phyloP scores from a whole-genome alignment of 2,113 vertebrate species.

The Rattus rattus region DNA sequence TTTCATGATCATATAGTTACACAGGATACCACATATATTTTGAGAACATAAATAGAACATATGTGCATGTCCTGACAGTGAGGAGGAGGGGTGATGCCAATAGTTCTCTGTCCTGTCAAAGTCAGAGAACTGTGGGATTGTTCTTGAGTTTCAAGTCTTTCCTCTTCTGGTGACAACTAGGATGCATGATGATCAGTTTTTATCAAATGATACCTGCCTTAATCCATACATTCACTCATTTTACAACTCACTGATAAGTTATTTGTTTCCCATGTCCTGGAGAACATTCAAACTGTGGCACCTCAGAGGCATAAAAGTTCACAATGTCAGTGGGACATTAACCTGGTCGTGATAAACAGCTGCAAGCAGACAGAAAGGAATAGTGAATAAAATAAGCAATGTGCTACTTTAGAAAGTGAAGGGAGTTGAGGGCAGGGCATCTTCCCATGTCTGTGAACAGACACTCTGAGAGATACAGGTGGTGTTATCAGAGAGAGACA shows the following conservation, averaged over 20 bases:
- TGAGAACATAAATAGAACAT: too few relatives aligned
- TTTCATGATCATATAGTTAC: not conserved
- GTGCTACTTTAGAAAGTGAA: not conserved
- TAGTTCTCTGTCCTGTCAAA: not conserved
- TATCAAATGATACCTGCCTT: not conserved
- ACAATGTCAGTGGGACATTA: not conserved
- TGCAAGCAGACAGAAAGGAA: not conserved
- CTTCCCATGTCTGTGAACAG: not conserved
- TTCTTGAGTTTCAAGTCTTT: not conserved
- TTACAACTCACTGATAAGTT: not conserved
- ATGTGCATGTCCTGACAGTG: not conserved
- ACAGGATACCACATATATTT: too few relatives aligned
- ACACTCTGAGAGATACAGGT: not conserved
- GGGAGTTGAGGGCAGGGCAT: not conserved
- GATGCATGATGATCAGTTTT: not conserved
- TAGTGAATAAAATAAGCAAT: not conserved
- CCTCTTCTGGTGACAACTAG: not conserved
- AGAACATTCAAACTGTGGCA: not conserved
- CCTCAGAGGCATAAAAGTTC: not conserved
- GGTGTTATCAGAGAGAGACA: fast-evolving
- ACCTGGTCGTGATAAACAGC: not conserved
- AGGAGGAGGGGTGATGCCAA: not conserved
- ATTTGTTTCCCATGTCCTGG: not conserved
- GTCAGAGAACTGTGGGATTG: not conserved
- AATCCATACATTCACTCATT: not conserved